Conservation (phyloP, 1,140 invertebrate genomes). For the Dufourea novaeangliae region DNA sequence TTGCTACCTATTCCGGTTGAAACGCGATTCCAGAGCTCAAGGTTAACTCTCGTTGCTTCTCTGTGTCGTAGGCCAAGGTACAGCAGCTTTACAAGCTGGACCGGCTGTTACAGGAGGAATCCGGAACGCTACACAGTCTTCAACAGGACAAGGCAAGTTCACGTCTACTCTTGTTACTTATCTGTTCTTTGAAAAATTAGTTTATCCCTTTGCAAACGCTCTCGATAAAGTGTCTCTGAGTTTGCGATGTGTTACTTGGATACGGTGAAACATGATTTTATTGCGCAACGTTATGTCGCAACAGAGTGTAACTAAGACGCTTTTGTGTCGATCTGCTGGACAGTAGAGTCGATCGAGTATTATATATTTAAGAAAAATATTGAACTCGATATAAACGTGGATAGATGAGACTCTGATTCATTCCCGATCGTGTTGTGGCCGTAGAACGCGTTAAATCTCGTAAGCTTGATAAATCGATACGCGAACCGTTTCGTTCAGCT, state of each 20-base stretch:
- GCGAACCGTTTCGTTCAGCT: neutral
- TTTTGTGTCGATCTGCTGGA: no score
- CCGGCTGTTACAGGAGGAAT: slow-evolving; percentile 92
- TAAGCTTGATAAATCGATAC: no score
- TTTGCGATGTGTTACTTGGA: neutral
- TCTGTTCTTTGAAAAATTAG: no score
- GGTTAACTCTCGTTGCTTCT: slow-evolving; percentile 39
- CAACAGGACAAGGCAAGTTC: slow-evolving; percentile 90
- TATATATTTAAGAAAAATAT: no score
- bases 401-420: no score
- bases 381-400: no score
- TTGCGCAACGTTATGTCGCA: neutral
- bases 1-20: slow-evolving; percentile 47
- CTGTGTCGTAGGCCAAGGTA: slow-evolving; percentile 86
- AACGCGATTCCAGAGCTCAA: slow-evolving; percentile 59
- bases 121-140: slow-evolving; percentile 90
- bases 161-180: neutral
- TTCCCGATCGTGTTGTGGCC: no score
- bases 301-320: neutral
- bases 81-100: slow-evolving; percentile 92
- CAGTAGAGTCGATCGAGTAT: no score
- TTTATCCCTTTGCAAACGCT: no score
- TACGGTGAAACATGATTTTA: neutral
- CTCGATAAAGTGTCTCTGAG: no score
- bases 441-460: no score